Percentiles rank a stretch among this genome's conserved stretches.
phyloP scores from a whole-genome alignment of 2,888 invertebrate genomes.

The Cantharis rufa region DNA sequence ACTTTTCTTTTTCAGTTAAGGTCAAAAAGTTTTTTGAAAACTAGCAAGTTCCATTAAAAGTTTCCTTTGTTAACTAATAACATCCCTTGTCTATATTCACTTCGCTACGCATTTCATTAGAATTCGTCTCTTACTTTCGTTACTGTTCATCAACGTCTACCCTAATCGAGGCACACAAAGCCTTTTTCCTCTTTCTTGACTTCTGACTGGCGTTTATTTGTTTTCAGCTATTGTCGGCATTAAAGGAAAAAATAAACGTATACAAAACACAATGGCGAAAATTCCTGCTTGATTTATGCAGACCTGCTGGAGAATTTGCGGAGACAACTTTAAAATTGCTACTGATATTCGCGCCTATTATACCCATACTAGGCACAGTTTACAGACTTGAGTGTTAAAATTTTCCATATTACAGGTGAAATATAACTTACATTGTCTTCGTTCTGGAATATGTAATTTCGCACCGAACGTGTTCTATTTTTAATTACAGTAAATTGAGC shows the following conservation, averaged over 20 bases:
- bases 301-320: slow-evolving; percentile 7
- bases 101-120: slow-evolving; percentile 15
- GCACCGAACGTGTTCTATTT: background rate
- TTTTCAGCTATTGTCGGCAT: slow-evolving; percentile 23
- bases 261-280: slow-evolving; percentile 20
- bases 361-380: slow-evolving; percentile 4
- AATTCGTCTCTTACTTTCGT: slow-evolving; percentile 13
- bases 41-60: slow-evolving; percentile 1
- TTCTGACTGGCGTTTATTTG: slow-evolving; percentile 31
- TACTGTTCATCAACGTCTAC: slow-evolving; percentile 28
- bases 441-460: background rate
- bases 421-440: background rate
- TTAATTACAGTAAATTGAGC: background rate
- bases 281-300: slow-evolving; percentile 25
- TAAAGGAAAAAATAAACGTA: slow-evolving; percentile 4
- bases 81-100: slow-evolving; percentile 7
- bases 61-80: background rate
- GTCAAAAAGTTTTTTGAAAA: background rate
- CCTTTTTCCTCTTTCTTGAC: slow-evolving; percentile 27
- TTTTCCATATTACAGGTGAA: background rate
- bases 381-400: background rate
- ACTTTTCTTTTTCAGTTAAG: background rate
- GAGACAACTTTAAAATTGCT: slow-evolving; percentile 13
- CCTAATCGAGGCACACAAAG: slow-evolving; percentile 26
- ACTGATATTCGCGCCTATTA: slow-evolving; percentile 9